Base-by-base conservation (phyloP, 2,888 invertebrate species). In the Machimus rusticus region DNA sequence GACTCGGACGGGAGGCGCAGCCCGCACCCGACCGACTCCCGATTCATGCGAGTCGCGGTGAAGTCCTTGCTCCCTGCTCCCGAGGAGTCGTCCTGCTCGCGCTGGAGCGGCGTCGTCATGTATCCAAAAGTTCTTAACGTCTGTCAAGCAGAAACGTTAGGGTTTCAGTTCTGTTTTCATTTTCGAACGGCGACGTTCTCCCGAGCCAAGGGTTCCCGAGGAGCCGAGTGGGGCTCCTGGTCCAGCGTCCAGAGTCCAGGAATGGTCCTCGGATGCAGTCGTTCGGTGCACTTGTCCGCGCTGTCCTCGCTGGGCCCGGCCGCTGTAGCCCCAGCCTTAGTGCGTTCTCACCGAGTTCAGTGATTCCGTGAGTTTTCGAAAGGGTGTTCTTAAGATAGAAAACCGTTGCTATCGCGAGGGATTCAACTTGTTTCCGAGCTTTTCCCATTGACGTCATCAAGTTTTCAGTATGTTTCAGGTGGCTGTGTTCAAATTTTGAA, bases 131-230 rank as follows among this genome's bases (percentile, higher is more conserved):
- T 66, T 66, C 84, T 39, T 66, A 84, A 84, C 84, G 39, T 84
- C 90, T 90, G 89, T 89, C 39, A 84, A 39, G 74, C 74, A 89
- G 89, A 89, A 89, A 89, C 89, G 90, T 90, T 90, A 88, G 89
- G 90, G 90, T 90, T 91, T 92, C 91, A 92, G 92, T 92, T 90
- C 90, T 90, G 91, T 90, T 90, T 90, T 90, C 90, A 90, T 90
- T 90, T 90, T 90, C 91, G 90, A 92, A 89, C 91, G 90, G 90
- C 89, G 88, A 90, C 91, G 92, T 91, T 90, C 90, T 84, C 66
- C 14, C 6, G 46, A 46, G 19, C 51, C 43, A 28, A 28, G 31
- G 66, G 66, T 23, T 66, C 66, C 66, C 66, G 66, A 66, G 23
- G 12, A 66, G 66, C 12, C 66, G 66, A 66, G 66, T 66, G 23